Base-by-base conservation (phyloP, 1,140 invertebrate genomes). In the Panulirus ornatus region DNA sequence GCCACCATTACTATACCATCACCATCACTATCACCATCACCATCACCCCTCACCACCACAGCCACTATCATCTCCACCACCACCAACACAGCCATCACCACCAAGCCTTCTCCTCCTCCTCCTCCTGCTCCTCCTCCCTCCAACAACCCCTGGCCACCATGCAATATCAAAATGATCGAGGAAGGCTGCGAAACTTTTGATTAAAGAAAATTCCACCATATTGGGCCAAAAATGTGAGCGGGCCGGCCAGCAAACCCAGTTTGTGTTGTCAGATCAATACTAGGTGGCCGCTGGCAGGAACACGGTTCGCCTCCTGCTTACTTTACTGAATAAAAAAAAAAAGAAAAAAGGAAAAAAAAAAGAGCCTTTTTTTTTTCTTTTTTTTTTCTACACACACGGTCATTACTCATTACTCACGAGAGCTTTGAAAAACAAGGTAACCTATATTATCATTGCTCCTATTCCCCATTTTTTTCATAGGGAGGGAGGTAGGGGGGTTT, bases 131-230 rank as follows among this genome's bases (percentile, higher is more conserved):
- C 38, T 14, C 27, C 42, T 34, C 36, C 9, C 76, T 5, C 76
- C 47, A 44, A 0, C 76, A 47, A 22, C 70, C 71, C 42, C 44
- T 54, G 42, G 30, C 84, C 79, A 70, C 81, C 79, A 89, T 82
- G 87, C 87, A 89, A 89, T 89, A 89, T 84, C 66, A 84, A 82
- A 88, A 89, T 89, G 79, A 83, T 83, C 47, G 79, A 89, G 81
- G 70, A 82, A 89, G 79, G 63, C 70, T 66, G n/a, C 76, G 81
- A 82, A 89, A 89, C 87, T 89, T 89, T 89, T 89, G 79, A 89
- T 89, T 89, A 89, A 89, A 89, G 87, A 89, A 89, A 89, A 89
- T 83, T 89, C 87, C 47, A 47, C 79, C 87, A 83, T 89, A 89
- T 89, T 89, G 38, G 58, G 27, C 63, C 79, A 82, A 89, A 89